These are phyloP conservation scores for Stichopus chloronotus DNA, from an alignment of 35 echinoderm and acorn worm species.

Conservation along the genomic window DNA sequence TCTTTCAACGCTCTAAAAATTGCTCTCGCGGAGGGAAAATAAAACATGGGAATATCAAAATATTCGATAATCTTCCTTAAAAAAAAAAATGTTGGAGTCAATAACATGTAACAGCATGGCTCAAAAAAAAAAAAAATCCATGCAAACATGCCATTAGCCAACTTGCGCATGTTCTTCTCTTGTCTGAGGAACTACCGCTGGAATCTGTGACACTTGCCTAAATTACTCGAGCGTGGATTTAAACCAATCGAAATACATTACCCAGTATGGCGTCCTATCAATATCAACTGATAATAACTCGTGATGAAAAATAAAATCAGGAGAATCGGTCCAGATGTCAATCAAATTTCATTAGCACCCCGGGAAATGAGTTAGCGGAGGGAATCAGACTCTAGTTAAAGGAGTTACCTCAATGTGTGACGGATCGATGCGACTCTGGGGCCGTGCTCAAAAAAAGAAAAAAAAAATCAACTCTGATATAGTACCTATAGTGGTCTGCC, in stretches of 20 bases:
- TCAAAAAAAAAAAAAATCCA: not conserved
- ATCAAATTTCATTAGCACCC: slow-evolving; percentile 53
- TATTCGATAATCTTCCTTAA: no score
- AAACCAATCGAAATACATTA: slow-evolving; percentile 21
- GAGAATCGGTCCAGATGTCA: slow-evolving; percentile 24
- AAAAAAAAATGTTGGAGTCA: no score
- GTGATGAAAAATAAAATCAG: slow-evolving; percentile 31
- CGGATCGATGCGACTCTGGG: slow-evolving; percentile 10
- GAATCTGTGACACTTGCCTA: not conserved
- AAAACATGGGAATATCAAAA: not conserved
- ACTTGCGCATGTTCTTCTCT: not conserved
- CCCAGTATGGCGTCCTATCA: slow-evolving; percentile 13
- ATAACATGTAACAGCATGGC: not conserved
- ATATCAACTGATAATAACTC: slow-evolving; percentile 21
- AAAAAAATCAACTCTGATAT: not conserved
- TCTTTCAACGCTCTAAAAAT: not conserved
- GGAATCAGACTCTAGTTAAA: slow-evolving; percentile 30
- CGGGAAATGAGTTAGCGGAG: slow-evolving; percentile 27
- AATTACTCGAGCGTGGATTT: slow-evolving; percentile 2
- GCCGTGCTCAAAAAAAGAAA: not conserved
- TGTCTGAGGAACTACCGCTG: not conserved
- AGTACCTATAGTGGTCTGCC: not conserved
- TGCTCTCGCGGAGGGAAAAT: not conserved
- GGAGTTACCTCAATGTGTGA: slow-evolving; percentile 20
- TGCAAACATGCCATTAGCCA: slow-evolving; percentile 10